These are phyloP conservation scores for Astropecten irregularis DNA, from an alignment of 53 echinoderm and acorn worm genomes.

Conservation along the genomic window DNA sequence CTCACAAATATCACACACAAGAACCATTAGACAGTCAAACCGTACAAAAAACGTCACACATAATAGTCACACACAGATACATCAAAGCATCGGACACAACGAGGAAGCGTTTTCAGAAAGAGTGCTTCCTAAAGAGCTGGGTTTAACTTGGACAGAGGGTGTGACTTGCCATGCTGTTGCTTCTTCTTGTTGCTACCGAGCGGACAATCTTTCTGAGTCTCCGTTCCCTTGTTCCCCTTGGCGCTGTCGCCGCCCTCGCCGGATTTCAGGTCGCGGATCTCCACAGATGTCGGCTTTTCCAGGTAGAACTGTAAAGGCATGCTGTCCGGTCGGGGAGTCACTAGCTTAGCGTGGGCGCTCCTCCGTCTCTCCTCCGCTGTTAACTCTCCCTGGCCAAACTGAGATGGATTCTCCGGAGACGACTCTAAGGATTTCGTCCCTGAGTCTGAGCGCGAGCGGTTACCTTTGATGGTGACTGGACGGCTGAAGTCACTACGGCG, in stretches of 20 bases:
- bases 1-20: no score
- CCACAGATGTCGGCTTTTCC: slow-evolving; percentile 18
- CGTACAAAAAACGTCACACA: no score
- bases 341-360: slow-evolving; percentile 19
- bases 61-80: no score
- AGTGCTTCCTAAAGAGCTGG: slow-evolving; percentile 47
- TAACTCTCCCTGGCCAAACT: neutral
- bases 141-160: slow-evolving; percentile 76
- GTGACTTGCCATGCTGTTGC: slow-evolving; percentile 76
- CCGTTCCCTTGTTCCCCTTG: neutral
- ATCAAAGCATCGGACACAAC: no score
- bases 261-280: slow-evolving; percentile 24
- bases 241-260: neutral
- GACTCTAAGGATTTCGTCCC: slow-evolving; percentile 20
- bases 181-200: neutral
- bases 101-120: slow-evolving; percentile 70
- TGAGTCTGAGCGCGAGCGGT: neutral
- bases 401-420: slow-evolving; percentile 27
- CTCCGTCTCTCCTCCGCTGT: slow-evolving; percentile 6
- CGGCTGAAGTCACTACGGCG: slow-evolving; percentile 35
- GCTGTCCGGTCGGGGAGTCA: slow-evolving; percentile 2
- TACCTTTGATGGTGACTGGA: slow-evolving; percentile 15
- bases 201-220: slow-evolving; percentile 11
- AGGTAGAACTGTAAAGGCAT: slow-evolving; percentile 29
- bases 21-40: no score